phyloP scores from a whole-genome alignment of 2,888 invertebrate genomes.

The Athalia rosae region DNA sequence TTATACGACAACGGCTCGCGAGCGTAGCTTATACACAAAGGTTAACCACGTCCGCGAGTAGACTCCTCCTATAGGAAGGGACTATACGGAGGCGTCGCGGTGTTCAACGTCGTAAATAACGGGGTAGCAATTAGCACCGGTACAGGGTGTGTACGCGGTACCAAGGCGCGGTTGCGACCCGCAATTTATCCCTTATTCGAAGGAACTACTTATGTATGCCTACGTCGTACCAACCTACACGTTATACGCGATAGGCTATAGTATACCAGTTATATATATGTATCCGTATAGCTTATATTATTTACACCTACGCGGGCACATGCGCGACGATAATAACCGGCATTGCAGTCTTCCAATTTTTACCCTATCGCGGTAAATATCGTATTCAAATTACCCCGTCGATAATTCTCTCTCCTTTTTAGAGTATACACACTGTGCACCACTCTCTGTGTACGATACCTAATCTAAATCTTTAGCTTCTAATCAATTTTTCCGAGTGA shows the following conservation, averaged over 20 bases:
- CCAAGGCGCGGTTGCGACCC: slow-evolving; percentile 52
- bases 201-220: neutral
- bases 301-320: too few relatives aligned
- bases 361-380: too few relatives aligned
- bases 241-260: neutral
- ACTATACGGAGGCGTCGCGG: slow-evolving; percentile 30
- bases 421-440: too few relatives aligned
- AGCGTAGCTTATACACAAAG: slow-evolving; percentile 11
- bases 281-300: too few relatives aligned
- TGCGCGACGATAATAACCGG: too few relatives aligned
- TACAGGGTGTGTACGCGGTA: slow-evolving; percentile 49
- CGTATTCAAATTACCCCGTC: too few relatives aligned
- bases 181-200: slow-evolving; percentile 46
- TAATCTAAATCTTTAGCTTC: too few relatives aligned
- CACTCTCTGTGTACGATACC: too few relatives aligned
- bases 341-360: too few relatives aligned
- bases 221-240: neutral
- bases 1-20: neutral
- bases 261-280: too few relatives aligned
- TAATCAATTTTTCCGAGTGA: too few relatives aligned
- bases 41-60: slow-evolving; percentile 35
- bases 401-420: too few relatives aligned
- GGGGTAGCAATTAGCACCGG: slow-evolving; percentile 60
- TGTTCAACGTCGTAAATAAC: slow-evolving; percentile 59
- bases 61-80: neutral